These are phyloP conservation scores for Halictus quadricinctus DNA, from an alignment of 2,888 invertebrate genomes.

Conservation along the genomic window DNA sequence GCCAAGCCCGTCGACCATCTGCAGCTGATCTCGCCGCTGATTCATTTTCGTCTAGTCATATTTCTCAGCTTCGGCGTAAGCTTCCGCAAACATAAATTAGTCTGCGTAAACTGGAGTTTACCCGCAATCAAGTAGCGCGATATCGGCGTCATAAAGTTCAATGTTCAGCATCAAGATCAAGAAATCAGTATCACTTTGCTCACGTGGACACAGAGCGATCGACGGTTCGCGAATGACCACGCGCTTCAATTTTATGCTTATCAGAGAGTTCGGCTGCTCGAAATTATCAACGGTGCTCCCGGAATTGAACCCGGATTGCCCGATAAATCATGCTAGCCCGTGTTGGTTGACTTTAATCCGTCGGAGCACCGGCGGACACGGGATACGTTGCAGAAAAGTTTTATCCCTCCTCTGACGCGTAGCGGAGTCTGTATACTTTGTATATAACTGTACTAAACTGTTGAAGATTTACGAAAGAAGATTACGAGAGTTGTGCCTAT, in stretches of 20 bases:
- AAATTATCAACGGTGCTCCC: background rate
- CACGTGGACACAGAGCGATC: background rate
- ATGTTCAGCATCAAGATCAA: background rate
- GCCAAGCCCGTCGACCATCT: background rate
- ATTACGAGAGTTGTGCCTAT: constrained; percentile 52
- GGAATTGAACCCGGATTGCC: background rate
- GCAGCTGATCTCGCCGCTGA: background rate
- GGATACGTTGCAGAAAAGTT: constrained; percentile 49
- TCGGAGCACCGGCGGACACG: constrained; percentile 20
- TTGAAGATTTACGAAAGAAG: constrained; percentile 40
- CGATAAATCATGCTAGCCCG: background rate
- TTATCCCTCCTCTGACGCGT: constrained; percentile 63
- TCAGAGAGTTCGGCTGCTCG: background rate
- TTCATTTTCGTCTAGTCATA: background rate
- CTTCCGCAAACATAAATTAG: background rate
- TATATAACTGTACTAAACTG: constrained; percentile 71
- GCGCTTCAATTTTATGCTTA: background rate
- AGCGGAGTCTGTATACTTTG: constrained; percentile 73
- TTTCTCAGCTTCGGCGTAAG: background rate
- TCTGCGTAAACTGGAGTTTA: background rate
- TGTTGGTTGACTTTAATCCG: constrained; percentile 29
- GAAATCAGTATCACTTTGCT: background rate
- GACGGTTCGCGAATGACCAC: background rate
- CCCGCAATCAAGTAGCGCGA: background rate
- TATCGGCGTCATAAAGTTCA: background rate